Conservation (phyloP, 2,888 invertebrate species). For the Zeuzera pyrina region DNA sequence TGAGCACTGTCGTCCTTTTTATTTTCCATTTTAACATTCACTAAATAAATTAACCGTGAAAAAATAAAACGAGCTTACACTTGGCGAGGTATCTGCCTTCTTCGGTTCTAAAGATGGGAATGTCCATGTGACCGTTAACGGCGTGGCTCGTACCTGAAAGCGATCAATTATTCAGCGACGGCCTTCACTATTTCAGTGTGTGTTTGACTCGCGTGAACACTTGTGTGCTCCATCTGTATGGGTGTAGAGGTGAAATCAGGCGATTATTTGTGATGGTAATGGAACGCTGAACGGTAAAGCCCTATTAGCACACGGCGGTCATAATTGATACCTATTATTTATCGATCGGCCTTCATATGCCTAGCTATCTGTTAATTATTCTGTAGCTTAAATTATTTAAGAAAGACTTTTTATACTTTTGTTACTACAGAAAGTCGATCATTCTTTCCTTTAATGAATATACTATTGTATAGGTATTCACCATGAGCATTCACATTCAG, state of each 20-base stretch:
- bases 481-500: no score
- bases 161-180: constrained; percentile 60
- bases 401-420: no score
- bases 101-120: constrained; percentile 88
- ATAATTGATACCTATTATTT: constrained; percentile 35
- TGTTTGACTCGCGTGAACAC: constrained; percentile 30
- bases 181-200: constrained; percentile 40
- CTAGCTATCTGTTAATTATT: no score
- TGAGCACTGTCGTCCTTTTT: constrained; percentile 34
- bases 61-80: constrained; percentile 74
- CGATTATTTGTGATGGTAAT: constrained; percentile 25
- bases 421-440: no score
- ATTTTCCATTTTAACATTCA: background rate
- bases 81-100: constrained; percentile 91
- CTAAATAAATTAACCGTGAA: background rate
- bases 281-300: constrained; percentile 24
- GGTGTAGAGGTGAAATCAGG: constrained; percentile 19
- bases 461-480: no score
- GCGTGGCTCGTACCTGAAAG: constrained; percentile 52
- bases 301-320: constrained; percentile 28
- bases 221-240: constrained; percentile 26
- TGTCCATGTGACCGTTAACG: constrained; percentile 74
- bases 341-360: constrained; percentile 25
- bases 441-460: no score
- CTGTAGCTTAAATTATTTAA: no score